Evolutionary conservation across 2,888 invertebrate genomes (phyloP).

Genomic region (Andrena camellia): DNA sequence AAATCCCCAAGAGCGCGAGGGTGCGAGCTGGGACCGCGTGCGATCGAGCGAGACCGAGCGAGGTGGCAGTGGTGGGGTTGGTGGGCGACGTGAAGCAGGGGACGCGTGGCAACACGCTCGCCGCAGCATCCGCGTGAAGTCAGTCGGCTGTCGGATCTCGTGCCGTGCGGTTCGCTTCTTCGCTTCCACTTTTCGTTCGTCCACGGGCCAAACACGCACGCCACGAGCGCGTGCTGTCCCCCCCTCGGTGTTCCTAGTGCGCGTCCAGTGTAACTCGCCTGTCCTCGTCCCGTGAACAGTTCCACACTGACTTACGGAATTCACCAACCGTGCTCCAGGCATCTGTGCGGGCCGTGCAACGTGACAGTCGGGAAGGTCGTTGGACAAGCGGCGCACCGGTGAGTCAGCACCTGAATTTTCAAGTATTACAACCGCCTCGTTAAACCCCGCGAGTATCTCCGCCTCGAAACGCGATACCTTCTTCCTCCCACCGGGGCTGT

Average conservation of each 20-base stretch:
- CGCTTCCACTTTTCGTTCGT: not conserved
- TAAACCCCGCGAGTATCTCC: not conserved
- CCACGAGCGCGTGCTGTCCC: slow-evolving; percentile 46
- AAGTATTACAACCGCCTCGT: not conserved
- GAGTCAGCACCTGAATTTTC: slow-evolving; percentile 40
- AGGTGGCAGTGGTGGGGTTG: slow-evolving; percentile 33
- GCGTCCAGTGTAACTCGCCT: slow-evolving; percentile 11
- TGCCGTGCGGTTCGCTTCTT: slow-evolving; percentile 30
- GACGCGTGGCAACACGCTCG: slow-evolving; percentile 53
- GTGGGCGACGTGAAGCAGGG: slow-evolving; percentile 40
- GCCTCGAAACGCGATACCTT: not conserved
- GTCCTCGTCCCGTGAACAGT: not conserved
- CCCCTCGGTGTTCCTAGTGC: slow-evolving; percentile 19
- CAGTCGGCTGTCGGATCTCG: slow-evolving; percentile 70
- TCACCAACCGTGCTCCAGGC: not conserved
- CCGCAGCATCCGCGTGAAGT: slow-evolving; percentile 70
- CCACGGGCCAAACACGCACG: not conserved
- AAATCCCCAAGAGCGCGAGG: slow-evolving; percentile 5
- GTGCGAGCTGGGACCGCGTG: not conserved
- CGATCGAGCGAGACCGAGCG: not conserved
- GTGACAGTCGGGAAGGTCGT: slow-evolving; percentile 17
- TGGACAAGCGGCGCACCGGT: slow-evolving; percentile 28
- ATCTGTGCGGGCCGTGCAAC: slow-evolving; percentile 14
- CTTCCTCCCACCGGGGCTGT: not conserved
- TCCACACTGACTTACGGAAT: not conserved